These are phyloP conservation scores for Pseudomyrmex gracilis DNA, from an alignment of 1,140 invertebrate species.

Conservation along the genomic window DNA sequence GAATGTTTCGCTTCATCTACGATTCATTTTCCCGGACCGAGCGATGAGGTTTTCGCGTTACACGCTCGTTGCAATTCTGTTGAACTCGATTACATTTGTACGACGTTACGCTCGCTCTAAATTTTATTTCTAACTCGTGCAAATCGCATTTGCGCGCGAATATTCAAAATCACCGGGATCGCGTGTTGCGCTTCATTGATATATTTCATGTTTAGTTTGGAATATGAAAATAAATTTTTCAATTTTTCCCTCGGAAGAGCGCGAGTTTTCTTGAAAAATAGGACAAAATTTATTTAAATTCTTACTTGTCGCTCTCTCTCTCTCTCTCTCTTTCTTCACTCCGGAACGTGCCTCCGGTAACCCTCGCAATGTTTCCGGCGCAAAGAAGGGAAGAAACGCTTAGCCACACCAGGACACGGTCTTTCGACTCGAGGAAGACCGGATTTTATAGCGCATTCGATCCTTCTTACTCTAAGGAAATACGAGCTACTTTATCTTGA, in stretches of 20 bases:
- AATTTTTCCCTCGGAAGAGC: too few relatives aligned
- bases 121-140: slow-evolving; percentile 12
- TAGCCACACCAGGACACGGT: slow-evolving; percentile 35
- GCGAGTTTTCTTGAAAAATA: slow-evolving; percentile 7
- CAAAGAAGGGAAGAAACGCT: slow-evolving; percentile 14
- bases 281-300: slow-evolving; percentile 43
- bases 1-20: not conserved
- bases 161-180: not conserved
- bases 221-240: not conserved
- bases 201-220: slow-evolving; percentile 1
- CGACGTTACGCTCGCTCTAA: not conserved
- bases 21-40: not conserved
- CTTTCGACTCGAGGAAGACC: slow-evolving; percentile 30
- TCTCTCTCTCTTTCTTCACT: too few relatives aligned
- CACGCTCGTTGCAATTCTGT: not conserved
- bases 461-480: slow-evolving; percentile 75
- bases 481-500: slow-evolving; percentile 77
- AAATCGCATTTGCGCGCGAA: not conserved
- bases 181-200: not conserved
- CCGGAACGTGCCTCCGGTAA: slow-evolving; percentile 38
- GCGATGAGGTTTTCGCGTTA: not conserved
- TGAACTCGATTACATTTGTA: slow-evolving; percentile 1
- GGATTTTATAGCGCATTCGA: slow-evolving; percentile 75
- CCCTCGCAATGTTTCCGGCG: slow-evolving; percentile 1
- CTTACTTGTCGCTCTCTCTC: slow-evolving; percentile 26